Evolutionary conservation across 2,113 vertebrate genomes (phyloP).

Genomic region (Numenius arquata): DNA sequence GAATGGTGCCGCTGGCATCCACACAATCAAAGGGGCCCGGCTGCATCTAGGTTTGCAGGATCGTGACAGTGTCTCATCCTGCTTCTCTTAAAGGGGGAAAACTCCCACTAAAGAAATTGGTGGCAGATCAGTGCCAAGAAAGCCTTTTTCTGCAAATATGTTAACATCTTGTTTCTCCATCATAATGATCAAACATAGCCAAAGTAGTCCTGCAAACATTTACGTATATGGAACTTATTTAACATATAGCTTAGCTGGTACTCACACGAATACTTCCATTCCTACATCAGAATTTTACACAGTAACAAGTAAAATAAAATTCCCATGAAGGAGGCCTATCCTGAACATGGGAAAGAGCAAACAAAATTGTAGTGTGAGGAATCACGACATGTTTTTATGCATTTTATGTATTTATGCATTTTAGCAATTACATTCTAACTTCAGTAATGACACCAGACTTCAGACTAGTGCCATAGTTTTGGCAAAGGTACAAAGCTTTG

Average conservation of each 20-base stretch:
- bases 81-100: neutral
- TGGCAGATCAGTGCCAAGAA: neutral
- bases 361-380: neutral
- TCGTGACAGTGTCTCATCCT: rapidly evolving
- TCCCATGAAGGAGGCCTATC: neutral
- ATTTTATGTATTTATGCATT: neutral
- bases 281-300: neutral
- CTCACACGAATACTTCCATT: neutral
- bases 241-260: neutral
- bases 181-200: neutral
- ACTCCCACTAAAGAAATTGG: neutral
- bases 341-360: neutral
- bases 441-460: neutral
- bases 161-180: neutral
- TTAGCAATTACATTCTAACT: neutral
- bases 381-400: neutral
- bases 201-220: neutral
- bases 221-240: neutral
- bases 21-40: neutral
- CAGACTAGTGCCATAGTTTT: neutral
- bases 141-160: neutral
- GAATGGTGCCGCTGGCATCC: neutral
- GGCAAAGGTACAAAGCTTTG: neutral
- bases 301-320: neutral
- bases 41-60: neutral